Base-by-base conservation (phyloP, 2,113 vertebrate genomes). In the Fulica atra region DNA sequence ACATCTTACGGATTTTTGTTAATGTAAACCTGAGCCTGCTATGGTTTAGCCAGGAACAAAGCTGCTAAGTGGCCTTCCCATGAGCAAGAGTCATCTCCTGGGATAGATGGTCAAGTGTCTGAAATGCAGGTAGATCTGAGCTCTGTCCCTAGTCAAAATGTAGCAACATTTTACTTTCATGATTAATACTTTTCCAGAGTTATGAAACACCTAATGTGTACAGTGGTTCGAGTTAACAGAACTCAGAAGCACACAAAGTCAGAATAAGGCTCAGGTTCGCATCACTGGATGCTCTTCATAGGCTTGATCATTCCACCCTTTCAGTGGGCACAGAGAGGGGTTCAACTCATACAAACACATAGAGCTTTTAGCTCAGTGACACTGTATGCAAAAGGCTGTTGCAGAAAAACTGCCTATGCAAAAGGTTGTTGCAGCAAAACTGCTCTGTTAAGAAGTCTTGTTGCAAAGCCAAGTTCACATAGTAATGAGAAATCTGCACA, bases 251-350 rank as follows among this genome's bases (percentile, higher is more conserved):
- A 35, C 51, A 66, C 31, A 69, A 72, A 63, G 21, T 5, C 44
- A 81, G 46, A 83, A 15, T 25, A 78, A 83, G 35, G n/a, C 46
- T 77, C 16, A 61, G 44, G 23, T 16, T 95, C 17, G 29, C 33
- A 44, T 35, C 33, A 29, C 61, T 64, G 51, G 33, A 87, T 16
- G 19, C 2, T 83, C 26, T 80, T 50, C 33, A 65, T 44, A 42
- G 21, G 3, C 18, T 92, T 72, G 7, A 6, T 69, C 8, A 3
- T 31, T 79, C 21, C 12, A 63, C 14, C 15, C 16, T 78, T 63
- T n/a, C 48, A 28, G 6, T 25, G 4, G 40, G 51, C 70, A 66
- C 10, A n/a, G 28, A 84, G 42, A 29, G 38, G 1, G 0, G 0
- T 72, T 76, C 53, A 60, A 3, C 38, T 53, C 4, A 1, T 33